A percentile compares a stretch with the other conserved stretches of the same genome.
Evolutionary conservation across 2,888 invertebrate genomes (phyloP).

Genomic region (Papilio demoleus): DNA sequence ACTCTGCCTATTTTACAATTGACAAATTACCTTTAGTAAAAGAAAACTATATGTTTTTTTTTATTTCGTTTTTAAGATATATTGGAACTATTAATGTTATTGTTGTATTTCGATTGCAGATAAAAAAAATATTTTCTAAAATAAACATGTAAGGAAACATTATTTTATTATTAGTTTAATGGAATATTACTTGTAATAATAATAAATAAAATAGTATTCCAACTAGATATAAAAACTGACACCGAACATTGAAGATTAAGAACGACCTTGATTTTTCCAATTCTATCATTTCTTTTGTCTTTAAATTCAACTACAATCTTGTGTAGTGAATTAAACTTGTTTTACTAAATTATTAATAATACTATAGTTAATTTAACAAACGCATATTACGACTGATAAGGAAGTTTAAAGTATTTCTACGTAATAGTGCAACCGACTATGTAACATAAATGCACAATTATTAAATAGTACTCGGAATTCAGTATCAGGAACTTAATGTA

Average conservation of each 20-base stretch:
- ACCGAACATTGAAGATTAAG: too few species aligned
- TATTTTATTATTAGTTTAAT: too few species aligned
- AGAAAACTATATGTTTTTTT: not conserved
- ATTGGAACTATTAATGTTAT: too few species aligned
- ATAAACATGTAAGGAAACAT: too few species aligned
- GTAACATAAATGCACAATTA: not conserved
- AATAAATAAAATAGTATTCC: too few species aligned
- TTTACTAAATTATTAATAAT: not conserved
- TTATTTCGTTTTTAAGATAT: too few species aligned
- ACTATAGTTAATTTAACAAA: not conserved
- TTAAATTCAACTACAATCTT: not conserved
- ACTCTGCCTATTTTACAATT: constrained; percentile 1
- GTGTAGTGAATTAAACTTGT: not conserved
- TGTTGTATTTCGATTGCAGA: too few species aligned
- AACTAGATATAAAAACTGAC: too few species aligned
- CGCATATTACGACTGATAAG: not conserved
- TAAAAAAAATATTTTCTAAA: too few species aligned
- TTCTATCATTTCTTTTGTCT: too few species aligned
- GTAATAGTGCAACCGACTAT: not conserved
- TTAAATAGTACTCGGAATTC: not conserved
- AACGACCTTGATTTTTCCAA: too few species aligned
- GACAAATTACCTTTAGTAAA: constrained; percentile 12
- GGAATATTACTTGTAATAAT: too few species aligned
- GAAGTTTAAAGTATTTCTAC: constrained; percentile 9
- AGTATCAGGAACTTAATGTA: constrained; percentile 11